Evolutionary conservation across 2,797 vertebrate species (phyloP).

Genomic region (Arctocebus calabarensis): DNA sequence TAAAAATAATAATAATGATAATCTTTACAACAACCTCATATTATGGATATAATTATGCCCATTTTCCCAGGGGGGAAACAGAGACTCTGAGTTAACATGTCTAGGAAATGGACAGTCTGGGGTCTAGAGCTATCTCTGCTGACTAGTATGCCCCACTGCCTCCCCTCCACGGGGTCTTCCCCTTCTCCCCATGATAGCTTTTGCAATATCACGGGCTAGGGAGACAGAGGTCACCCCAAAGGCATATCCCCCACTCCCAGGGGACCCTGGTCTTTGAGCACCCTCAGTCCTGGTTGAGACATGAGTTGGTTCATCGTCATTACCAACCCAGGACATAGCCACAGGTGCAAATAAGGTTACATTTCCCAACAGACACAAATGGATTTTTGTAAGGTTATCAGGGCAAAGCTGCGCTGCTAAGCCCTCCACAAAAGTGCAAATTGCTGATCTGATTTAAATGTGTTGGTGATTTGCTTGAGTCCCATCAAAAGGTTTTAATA

Average conservation of each 20-base stretch:
- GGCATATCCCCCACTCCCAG: background rate
- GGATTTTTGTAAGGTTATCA: constrained; percentile 78
- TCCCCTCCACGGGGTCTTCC: background rate
- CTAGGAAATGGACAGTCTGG: background rate
- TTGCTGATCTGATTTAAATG: constrained; percentile 85
- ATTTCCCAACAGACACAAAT: constrained; percentile 78
- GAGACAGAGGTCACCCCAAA: background rate
- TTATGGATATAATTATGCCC: background rate
- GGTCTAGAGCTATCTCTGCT: background rate
- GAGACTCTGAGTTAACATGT: background rate
- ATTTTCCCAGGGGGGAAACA: background rate
- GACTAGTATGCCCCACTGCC: background rate
- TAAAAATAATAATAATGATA: background rate
- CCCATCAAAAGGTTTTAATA: constrained; percentile 74
- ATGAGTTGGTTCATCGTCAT: constrained; percentile 75
- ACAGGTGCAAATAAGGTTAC: constrained; percentile 77
- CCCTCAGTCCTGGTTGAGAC: background rate
- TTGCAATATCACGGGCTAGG: background rate
- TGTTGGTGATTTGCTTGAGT: constrained; percentile 78
- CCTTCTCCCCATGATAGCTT: background rate
- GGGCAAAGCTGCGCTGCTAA: constrained; percentile 80
- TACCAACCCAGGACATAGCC: constrained; percentile 75
- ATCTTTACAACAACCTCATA: background rate
- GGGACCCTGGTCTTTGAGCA: background rate
- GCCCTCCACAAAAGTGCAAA: constrained; percentile 84